Percentiles rank a stretch among this genome's conserved stretches.
Evolutionary conservation across 2,888 invertebrate genomes (phyloP).

Genomic region (Notodonta dromedarius): DNA sequence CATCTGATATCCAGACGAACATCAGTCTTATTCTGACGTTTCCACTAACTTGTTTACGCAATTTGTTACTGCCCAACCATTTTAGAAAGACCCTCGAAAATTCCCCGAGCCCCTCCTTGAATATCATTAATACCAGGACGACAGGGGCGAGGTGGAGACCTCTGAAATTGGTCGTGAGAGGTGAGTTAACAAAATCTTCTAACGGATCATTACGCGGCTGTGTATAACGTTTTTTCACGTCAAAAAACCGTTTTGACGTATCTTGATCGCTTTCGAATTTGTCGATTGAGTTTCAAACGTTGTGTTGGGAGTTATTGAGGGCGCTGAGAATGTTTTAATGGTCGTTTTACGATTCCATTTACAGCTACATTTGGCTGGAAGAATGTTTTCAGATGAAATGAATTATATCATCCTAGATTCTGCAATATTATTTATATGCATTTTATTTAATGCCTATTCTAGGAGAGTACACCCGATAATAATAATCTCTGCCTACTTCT

Average conservation of each 20-base stretch:
- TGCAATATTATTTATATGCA: no score
- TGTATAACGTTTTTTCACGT: constrained; percentile 52
- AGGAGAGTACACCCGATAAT: no score
- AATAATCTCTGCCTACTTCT: no score
- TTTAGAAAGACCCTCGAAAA: constrained; percentile 20
- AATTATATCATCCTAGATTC: background rate
- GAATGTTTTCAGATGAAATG: background rate
- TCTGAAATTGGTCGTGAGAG: constrained; percentile 34
- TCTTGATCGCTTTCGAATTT: constrained; percentile 33
- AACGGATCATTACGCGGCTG: constrained; percentile 64
- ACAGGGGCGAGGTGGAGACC: constrained; percentile 24
- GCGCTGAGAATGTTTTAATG: background rate
- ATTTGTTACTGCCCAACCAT: constrained; percentile 52
- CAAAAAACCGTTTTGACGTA: constrained; percentile 49
- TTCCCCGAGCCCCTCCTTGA: background rate
- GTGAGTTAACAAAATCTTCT: constrained; percentile 69
- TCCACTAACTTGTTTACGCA: constrained; percentile 63
- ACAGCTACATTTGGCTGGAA: no score
- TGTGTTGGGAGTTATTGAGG: constrained; percentile 21
- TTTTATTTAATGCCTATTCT: no score
- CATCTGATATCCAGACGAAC: constrained; percentile 50
- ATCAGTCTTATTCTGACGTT: constrained; percentile 62
- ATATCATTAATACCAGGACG: background rate
- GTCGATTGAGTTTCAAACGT: constrained; percentile 15
- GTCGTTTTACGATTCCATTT: background rate